Percentiles rank a stretch among this genome's conserved stretches.
These are phyloP conservation scores for Poliocrania exsul DNA, from an alignment of 2,797 vertebrate genomes.

Conservation along the genomic window DNA sequence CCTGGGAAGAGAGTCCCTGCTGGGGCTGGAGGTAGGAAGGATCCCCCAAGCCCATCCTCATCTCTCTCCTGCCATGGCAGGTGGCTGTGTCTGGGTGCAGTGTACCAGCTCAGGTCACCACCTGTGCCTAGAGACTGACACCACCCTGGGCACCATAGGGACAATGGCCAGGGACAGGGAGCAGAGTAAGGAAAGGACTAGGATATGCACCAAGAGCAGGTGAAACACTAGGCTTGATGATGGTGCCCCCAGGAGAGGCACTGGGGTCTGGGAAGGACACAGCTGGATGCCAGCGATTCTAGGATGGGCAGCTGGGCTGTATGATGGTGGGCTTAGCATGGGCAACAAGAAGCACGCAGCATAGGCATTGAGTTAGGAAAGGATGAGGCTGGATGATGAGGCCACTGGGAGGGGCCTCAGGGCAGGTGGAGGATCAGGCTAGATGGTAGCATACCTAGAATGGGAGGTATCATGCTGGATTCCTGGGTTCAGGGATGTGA, in stretches of 20 bases:
- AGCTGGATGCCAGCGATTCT: not conserved
- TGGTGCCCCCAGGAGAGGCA: not conserved
- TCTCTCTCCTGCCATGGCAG: not conserved
- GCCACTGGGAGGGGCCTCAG: not conserved
- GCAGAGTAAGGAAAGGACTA: not conserved
- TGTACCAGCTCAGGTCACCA: not conserved
- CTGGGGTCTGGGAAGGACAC: not conserved
- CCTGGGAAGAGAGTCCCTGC: not conserved
- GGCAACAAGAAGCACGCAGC: not conserved
- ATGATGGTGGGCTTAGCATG: not conserved
- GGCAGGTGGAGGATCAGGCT: not conserved
- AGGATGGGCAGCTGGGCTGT: not conserved
- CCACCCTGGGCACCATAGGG: not conserved
- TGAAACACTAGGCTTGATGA: not conserved
- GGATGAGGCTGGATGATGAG: not conserved
- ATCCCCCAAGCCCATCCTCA: not conserved
- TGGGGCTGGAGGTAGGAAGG: not conserved
- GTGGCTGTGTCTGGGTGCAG: not conserved
- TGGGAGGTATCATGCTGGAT: not conserved
- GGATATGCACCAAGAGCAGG: not conserved
- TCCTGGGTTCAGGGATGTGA: rapidly evolving
- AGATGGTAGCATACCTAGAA: not conserved
- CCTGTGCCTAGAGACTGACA: not conserved
- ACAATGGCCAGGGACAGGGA: not conserved
- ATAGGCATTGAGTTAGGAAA: not conserved